Percentiles rank a stretch among this genome's conserved stretches.
Conservation (phyloP, 2,888 invertebrate species). For the Drosophila nigricruria region DNA sequence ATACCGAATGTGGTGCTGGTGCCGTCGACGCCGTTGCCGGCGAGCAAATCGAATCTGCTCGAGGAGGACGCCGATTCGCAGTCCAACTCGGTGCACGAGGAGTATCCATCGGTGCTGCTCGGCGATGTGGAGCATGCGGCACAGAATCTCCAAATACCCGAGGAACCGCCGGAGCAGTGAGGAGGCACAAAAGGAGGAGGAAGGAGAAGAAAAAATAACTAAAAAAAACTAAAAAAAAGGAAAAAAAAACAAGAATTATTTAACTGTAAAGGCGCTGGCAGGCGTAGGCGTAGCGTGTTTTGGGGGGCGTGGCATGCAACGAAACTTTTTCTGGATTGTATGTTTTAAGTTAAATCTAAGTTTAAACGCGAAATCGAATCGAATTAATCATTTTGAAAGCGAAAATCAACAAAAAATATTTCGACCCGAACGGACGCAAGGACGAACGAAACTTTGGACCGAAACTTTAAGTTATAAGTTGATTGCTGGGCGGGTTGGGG, state of each 20-base stretch:
- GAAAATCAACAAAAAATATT: neutral
- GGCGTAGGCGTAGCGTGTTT: conserved; percentile 23
- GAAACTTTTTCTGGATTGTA: conserved; percentile 53
- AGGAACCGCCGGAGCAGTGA: conserved; percentile 85
- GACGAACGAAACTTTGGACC: conserved; percentile 39
- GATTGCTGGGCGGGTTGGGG: conserved; percentile 46
- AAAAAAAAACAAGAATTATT: conserved; percentile 42
- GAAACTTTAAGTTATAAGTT: conserved; percentile 62
- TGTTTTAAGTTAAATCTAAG: conserved; percentile 75
- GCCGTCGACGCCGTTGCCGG: conserved; percentile 46
- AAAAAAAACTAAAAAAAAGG: conserved; percentile 5
- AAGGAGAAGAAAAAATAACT: neutral
- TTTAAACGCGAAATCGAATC: conserved; percentile 51
- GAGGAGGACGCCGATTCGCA: conserved; percentile 82
- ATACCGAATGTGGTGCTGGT: conserved; percentile 76
- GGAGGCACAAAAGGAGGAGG: neutral
- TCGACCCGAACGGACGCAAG: conserved; percentile 26
- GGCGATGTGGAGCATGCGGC: conserved; percentile 76
- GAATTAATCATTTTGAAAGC: conserved; percentile 12
- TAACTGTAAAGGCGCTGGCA: conserved; percentile 46
- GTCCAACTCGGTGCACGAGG: conserved; percentile 84
- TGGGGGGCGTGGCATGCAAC: conserved; percentile 46
- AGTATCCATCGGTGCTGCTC: conserved; percentile 74
- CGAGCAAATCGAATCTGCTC: conserved; percentile 65
- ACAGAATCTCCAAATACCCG: conserved; percentile 83